phyloP scores from a whole-genome alignment of 2,888 invertebrate genomes.

The Cosmia trapezina region DNA sequence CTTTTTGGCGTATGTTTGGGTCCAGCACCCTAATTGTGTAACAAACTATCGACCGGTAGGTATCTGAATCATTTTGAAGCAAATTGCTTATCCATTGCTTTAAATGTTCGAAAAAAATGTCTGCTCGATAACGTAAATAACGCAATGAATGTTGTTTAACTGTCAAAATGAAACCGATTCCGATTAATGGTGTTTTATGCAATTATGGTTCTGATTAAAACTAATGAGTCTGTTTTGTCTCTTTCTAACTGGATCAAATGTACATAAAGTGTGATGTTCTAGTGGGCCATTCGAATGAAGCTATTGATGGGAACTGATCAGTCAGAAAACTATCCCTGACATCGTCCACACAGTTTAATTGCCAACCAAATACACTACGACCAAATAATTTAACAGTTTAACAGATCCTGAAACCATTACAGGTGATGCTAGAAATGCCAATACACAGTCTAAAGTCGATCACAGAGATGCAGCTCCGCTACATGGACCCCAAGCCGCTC shows the following conservation, averaged over 20 bases:
- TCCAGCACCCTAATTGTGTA: no score
- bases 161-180: no score
- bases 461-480: conserved; percentile 77
- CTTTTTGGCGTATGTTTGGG: neutral
- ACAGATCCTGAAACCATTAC: conserved; percentile 7
- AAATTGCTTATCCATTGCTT: no score
- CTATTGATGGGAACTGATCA: neutral
- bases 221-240: neutral
- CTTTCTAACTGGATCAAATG: no score
- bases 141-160: no score
- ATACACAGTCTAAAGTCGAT: conserved; percentile 74
- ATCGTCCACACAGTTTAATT: no score
- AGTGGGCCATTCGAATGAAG: neutral
- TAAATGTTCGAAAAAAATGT: no score
- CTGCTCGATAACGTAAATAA: no score
- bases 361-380: neutral
- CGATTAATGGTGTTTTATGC: no score
- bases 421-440: conserved; percentile 83
- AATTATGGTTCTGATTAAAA: no score
- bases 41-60: no score
- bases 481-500: conserved; percentile 75
- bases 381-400: neutral
- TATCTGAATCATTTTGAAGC: no score
- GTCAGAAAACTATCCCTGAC: neutral
- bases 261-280: neutral